Conservation (phyloP, 2,113 vertebrate genomes). For the Anseranas semipalmata region DNA sequence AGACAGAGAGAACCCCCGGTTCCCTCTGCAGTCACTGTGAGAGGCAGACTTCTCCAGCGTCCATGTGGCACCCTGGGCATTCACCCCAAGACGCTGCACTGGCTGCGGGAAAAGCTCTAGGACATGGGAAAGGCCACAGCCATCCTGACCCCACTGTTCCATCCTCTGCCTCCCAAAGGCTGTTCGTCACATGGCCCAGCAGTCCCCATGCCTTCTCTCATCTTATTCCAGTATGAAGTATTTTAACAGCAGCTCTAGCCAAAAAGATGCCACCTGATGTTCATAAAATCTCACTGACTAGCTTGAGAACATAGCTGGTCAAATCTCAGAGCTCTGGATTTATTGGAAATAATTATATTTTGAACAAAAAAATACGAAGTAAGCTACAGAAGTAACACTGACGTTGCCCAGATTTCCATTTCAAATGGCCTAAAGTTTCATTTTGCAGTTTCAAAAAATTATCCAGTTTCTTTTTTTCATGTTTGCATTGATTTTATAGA, state of each 20-base stretch:
- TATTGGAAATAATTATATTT: not conserved
- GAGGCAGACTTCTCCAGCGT: not conserved
- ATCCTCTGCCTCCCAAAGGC: not conserved
- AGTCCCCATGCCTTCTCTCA: not conserved
- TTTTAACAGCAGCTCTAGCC: not conserved
- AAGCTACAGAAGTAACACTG: not conserved
- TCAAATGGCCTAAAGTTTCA: not conserved
- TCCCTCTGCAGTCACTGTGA: not conserved
- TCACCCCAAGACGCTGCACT: not conserved
- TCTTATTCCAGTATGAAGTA: not conserved
- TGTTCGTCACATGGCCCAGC: fast-evolving
- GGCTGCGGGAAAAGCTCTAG: not conserved
- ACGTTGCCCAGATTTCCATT: not conserved
- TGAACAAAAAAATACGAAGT: not conserved
- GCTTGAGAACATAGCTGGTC: not conserved
- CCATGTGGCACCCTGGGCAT: fast-evolving
- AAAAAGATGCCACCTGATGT: not conserved
- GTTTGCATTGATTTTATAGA: not conserved
- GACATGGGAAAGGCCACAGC: not conserved
- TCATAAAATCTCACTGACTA: not conserved
- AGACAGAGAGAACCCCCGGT: not conserved
- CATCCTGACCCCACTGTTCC: not conserved
- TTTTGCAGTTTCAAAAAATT: not conserved
- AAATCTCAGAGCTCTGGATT: not conserved
- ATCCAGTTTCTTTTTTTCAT: not conserved